Evolutionary conservation across 2,797 vertebrate species (phyloP).

Genomic region (Acipenser ruthenus): DNA sequence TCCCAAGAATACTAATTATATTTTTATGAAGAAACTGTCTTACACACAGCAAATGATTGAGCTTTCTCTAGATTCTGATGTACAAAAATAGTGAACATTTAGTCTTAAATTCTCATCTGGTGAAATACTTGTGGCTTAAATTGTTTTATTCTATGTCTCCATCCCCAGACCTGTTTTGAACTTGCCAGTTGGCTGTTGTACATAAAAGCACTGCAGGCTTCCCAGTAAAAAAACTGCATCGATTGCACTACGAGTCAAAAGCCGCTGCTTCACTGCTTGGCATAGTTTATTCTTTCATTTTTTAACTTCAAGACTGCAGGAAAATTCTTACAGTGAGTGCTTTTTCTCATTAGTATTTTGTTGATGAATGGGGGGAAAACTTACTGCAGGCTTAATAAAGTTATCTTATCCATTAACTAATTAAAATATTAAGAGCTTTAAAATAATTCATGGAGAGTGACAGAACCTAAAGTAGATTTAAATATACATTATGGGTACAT

Average conservation of each 20-base stretch:
- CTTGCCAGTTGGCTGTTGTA: too few relatives aligned
- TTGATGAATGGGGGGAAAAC: conserved; percentile 28
- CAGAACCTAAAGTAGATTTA: conserved; percentile 43
- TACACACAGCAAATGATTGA: too few relatives aligned
- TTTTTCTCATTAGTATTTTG: conserved; percentile 52
- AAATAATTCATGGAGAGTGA: conserved; percentile 39
- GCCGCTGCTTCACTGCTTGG: conserved; percentile 40
- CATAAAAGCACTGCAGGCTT: too few relatives aligned
- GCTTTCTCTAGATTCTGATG: too few relatives aligned
- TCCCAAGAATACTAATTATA: too few relatives aligned
- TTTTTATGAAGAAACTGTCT: too few relatives aligned
- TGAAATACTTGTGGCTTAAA: too few relatives aligned
- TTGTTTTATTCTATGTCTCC: too few relatives aligned
- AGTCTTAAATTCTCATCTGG: too few relatives aligned
- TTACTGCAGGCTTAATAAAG: conserved; percentile 55
- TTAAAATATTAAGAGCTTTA: conserved; percentile 67
- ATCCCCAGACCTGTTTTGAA: too few relatives aligned
- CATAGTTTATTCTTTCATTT: conserved; percentile 33
- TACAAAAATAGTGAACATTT: too few relatives aligned
- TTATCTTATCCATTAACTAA: conserved; percentile 67
- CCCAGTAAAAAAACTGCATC: too few relatives aligned
- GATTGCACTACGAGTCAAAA: conserved; percentile 26
- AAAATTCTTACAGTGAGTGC: conserved; percentile 37
- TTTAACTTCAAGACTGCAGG: conserved; percentile 31
- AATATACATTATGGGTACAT: conserved; percentile 37